phyloP scores from a whole-genome alignment of 2,888 invertebrate genomes.

The Drosophila quinaria region DNA sequence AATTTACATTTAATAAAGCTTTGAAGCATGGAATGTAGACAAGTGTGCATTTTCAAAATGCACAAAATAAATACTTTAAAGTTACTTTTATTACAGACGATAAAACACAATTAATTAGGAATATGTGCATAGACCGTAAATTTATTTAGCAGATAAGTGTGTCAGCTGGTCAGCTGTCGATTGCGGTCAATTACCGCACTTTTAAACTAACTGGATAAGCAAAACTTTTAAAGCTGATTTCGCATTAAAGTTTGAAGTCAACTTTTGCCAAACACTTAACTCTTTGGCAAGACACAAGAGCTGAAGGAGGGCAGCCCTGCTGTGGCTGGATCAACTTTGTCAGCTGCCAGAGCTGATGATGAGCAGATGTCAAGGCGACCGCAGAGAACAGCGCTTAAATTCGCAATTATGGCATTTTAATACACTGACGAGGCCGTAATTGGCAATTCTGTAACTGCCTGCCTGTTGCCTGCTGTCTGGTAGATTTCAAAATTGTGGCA shows the following conservation, averaged over 20 bases:
- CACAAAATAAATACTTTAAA: neutral
- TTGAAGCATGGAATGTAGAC: neutral
- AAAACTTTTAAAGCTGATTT: slow-evolving; percentile 57
- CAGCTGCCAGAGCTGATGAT: slow-evolving; percentile 49
- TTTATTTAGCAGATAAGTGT: slow-evolving; percentile 16
- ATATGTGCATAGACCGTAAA: neutral
- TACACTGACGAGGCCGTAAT: slow-evolving; percentile 64
- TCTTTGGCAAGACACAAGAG: slow-evolving; percentile 25
- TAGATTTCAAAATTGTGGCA: slow-evolving; percentile 45
- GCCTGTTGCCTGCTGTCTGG: slow-evolving; percentile 12
- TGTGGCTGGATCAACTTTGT: slow-evolving; percentile 59
- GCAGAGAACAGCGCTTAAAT: slow-evolving; percentile 54
- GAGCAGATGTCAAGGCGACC: slow-evolving; percentile 40
- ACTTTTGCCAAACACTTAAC: slow-evolving; percentile 53
- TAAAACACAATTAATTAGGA: slow-evolving; percentile 61
- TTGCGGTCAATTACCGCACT: slow-evolving; percentile 24
- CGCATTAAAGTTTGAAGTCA: slow-evolving; percentile 30
- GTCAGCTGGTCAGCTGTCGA: slow-evolving; percentile 3
- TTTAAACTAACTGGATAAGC: slow-evolving; percentile 21
- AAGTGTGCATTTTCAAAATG: slow-evolving; percentile 1
- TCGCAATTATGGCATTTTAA: slow-evolving; percentile 78
- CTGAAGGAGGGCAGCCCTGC: slow-evolving; percentile 12
- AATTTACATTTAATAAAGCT: neutral
- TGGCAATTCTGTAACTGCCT: slow-evolving; percentile 52
- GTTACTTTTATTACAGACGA: slow-evolving; percentile 52